These are phyloP conservation scores for Unio pictorum DNA, from an alignment of 2,888 invertebrate genomes.

Conservation along the genomic window DNA sequence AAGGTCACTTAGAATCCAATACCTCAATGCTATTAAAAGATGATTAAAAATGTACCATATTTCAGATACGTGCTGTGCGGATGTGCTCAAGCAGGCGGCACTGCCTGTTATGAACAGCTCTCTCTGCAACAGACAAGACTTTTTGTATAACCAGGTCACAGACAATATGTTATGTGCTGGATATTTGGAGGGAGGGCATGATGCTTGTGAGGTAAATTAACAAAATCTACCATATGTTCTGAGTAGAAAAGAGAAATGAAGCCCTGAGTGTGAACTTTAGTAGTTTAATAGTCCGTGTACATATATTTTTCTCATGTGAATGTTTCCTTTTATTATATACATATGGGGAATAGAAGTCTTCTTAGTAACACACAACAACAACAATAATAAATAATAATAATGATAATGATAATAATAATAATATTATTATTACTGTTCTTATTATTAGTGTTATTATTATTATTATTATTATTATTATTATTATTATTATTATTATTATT, in stretches of 20 bases:
- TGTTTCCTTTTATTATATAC: no score
- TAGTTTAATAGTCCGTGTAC: no score
- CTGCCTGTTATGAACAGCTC: slow-evolving; percentile 48
- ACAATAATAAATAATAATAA: no score
- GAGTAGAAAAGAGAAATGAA: not conserved
- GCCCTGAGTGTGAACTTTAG: not conserved
- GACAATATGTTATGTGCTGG: slow-evolving; percentile 60
- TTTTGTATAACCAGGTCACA: slow-evolving; percentile 44
- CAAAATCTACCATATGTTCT: not conserved
- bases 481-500: no score
- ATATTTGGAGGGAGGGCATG: slow-evolving; percentile 47
- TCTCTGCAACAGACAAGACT: slow-evolving; percentile 44
- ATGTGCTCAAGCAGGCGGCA: slow-evolving; percentile 53
- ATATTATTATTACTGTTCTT: no score
- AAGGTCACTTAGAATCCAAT: not conserved
- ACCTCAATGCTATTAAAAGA: not conserved
- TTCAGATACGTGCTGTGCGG: slow-evolving; percentile 54
- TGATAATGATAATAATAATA: no score
- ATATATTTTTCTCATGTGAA: no score
- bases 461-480: no score
- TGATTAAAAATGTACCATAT: not conserved
- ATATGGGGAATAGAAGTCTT: no score
- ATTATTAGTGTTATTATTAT: no score
- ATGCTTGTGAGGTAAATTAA: slow-evolving; percentile 51
- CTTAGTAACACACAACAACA: no score